Percentiles rank a stretch among this genome's conserved stretches.
Conservation (phyloP, 92 coral and sea anemone species). For the Parazoanthus darwini region DNA sequence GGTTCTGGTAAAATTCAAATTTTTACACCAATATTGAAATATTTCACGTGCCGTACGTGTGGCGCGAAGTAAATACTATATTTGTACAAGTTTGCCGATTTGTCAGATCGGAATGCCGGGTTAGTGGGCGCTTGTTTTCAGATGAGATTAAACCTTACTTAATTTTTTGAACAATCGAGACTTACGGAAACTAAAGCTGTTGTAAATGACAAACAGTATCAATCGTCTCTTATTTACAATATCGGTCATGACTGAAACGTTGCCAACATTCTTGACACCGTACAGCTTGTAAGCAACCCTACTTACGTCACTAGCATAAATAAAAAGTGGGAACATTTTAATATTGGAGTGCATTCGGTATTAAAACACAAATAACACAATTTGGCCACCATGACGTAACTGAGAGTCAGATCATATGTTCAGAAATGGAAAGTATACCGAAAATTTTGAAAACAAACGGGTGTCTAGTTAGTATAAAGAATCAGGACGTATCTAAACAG, state of each 20-base stretch:
- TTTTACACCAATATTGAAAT: not conserved
- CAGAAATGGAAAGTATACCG: too few relatives aligned
- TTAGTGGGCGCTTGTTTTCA: not conserved
- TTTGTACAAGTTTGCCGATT: not conserved
- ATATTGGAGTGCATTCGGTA: too few relatives aligned
- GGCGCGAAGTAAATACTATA: not conserved
- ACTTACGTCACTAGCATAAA: too few relatives aligned
- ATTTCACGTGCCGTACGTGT: not conserved
- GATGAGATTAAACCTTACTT: too few relatives aligned
- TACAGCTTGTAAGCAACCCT: not conserved
- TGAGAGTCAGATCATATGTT: too few relatives aligned
- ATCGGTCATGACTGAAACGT: too few relatives aligned
- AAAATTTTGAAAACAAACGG: too few relatives aligned
- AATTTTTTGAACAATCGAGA: not conserved
- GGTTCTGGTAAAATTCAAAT: not conserved
- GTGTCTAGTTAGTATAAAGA: not conserved
- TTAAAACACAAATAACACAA: too few relatives aligned
- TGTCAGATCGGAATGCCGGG: not conserved
- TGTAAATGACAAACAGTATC: not conserved
- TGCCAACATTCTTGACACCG: too few relatives aligned
- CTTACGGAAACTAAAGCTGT: not conserved
- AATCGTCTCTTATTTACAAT: not conserved
- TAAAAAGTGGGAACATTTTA: too few relatives aligned
- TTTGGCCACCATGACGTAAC: too few relatives aligned
- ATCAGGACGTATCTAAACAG: not conserved